phyloP scores from a whole-genome alignment of 2,797 vertebrate genomes.

The Coranthus polyacanthus region DNA sequence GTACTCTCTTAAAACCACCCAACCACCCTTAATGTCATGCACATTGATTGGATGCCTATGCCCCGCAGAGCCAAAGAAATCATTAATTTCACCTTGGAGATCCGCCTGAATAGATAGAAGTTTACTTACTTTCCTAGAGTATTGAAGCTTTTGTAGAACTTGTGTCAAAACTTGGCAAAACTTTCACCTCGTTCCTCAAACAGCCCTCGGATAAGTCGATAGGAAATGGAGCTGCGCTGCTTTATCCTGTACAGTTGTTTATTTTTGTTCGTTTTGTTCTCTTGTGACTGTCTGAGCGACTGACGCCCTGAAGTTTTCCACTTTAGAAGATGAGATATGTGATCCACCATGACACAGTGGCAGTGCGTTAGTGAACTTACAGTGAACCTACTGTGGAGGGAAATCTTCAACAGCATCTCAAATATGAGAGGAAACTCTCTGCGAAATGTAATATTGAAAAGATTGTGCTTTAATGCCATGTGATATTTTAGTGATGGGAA shows the following conservation, averaged over 20 bases:
- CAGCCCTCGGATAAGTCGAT: neutral
- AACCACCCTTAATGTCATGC: too few relatives aligned
- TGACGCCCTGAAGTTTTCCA: constrained; percentile 24
- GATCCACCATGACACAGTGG: constrained; percentile 10
- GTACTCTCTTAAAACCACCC: too few relatives aligned
- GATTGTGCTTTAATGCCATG: neutral
- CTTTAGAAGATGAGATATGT: constrained; percentile 21
- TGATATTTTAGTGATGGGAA: neutral
- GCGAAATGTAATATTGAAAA: neutral
- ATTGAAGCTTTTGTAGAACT: neutral
- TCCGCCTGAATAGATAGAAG: neutral
- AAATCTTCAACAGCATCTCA: constrained; percentile 2
- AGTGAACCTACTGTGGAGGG: constrained; percentile 20
- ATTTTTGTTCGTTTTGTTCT: constrained; percentile 19
- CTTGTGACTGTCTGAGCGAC: neutral
- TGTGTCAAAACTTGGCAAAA: neutral
- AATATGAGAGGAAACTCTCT: constrained; percentile 3
- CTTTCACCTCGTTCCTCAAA: neutral
- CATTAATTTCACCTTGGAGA: neutral
- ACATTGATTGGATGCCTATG: too few relatives aligned
- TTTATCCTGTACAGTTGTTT: constrained; percentile 9
- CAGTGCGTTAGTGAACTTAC: constrained; percentile 13
- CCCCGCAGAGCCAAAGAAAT: neutral
- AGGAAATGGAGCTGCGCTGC: neutral
- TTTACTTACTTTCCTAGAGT: neutral